phyloP scores from a whole-genome alignment of 2,797 vertebrate species.

The Spondyliosoma cantharus region DNA sequence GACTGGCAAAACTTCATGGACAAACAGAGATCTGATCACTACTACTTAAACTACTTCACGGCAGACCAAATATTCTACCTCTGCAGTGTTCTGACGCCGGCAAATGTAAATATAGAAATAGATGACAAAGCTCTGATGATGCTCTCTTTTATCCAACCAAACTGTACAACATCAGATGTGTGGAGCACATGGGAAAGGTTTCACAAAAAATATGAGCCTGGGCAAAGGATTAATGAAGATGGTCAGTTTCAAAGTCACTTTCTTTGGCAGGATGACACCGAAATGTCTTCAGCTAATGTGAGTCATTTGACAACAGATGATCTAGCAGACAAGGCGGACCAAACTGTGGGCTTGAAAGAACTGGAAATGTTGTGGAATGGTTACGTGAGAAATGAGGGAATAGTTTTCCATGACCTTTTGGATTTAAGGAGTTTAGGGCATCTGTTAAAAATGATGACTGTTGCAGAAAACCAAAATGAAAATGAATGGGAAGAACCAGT shows the following conservation, averaged over 20 bases:
- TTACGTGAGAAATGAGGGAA: conserved; percentile 78
- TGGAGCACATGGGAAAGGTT: conserved; percentile 21
- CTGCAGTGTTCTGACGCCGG: conserved; percentile 79
- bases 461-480: conserved; percentile 54
- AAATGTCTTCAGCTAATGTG: not conserved
- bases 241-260: conserved; percentile 71
- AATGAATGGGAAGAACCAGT: conserved; percentile 18
- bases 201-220: conserved; percentile 48
- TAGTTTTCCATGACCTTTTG: conserved; percentile 81
- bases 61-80: conserved; percentile 91
- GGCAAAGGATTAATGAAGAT: conserved; percentile 47
- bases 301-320: not conserved
- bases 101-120: conserved; percentile 43
- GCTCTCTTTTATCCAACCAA: conserved; percentile 87
- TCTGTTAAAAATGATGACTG: conserved; percentile 81
- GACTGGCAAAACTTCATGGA: conserved; percentile 86
- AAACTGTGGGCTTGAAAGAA: conserved; percentile 43
- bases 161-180: conserved; percentile 78
- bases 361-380: conserved; percentile 82
- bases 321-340: conserved; percentile 23
- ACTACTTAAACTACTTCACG: conserved; percentile 91
- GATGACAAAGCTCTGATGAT: conserved; percentile 84
- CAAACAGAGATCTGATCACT: conserved; percentile 81
- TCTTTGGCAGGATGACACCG: conserved; percentile 38
- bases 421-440: conserved; percentile 85